Conservation (phyloP, 2,113 vertebrate species). For the Salvator merianae region DNA sequence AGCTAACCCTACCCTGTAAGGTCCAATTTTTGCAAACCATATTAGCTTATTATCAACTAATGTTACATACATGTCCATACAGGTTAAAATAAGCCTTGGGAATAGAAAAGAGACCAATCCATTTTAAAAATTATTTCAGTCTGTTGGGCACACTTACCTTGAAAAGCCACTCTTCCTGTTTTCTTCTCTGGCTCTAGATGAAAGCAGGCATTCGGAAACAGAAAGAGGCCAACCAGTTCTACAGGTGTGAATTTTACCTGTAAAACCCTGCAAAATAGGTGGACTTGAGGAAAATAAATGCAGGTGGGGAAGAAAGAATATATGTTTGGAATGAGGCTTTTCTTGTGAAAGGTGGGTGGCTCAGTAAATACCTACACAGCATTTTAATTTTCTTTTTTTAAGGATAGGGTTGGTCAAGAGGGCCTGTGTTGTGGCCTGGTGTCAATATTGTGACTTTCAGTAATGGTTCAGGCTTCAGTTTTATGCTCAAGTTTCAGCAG, state of each 20-base stretch:
- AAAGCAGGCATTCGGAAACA: not conserved
- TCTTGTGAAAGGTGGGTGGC: no score
- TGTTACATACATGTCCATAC: not conserved
- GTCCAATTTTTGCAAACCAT: constrained; percentile 18
- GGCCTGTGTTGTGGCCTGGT: no score
- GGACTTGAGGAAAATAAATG: not conserved
- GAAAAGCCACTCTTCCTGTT: not conserved
- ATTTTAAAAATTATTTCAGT: constrained; percentile 17
- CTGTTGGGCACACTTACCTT: constrained; percentile 10
- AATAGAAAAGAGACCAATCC: constrained; percentile 22
- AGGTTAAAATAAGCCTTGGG: constrained; percentile 10
- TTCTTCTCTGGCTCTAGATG: not conserved
- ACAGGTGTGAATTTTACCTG: not conserved
- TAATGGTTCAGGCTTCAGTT: no score
- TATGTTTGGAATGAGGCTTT: not conserved
- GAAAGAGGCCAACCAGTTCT: accelerated
- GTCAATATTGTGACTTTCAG: no score
- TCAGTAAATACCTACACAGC: not conserved
- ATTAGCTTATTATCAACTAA: not conserved
- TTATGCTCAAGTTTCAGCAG: not conserved
- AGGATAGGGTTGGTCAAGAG: no score
- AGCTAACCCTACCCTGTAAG: not conserved
- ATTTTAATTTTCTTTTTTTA: no score
- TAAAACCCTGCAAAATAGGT: not conserved
- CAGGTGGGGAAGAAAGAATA: not conserved